Base-by-base conservation (phyloP, 2,888 invertebrate genomes). In the Apotomis betuletana region DNA sequence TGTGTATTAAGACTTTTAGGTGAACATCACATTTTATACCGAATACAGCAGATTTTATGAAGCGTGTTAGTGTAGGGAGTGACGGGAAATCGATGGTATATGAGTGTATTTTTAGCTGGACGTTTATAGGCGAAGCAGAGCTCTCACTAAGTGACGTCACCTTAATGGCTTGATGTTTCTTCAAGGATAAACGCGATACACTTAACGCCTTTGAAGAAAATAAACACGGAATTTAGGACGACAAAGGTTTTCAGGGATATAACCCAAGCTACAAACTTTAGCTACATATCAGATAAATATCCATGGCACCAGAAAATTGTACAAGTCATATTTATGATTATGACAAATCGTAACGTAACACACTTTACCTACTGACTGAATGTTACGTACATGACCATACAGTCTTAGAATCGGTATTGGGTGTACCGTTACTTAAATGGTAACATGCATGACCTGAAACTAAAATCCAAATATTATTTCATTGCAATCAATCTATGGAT, bases 11-110 rank as follows among this genome's bases (percentile, higher is more conserved):
- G 6, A 27, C 36, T 57, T 36, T 27, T 36, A 36, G 36, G 36
- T 57, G 10, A 10, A 49, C 9, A 9, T 49, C 12, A 9, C 46
- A 46, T 49, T 49, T 49, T 49, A 41, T 41, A 41, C 6, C 70
- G 6, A 44, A 63, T 59, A 52, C 59, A 54, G 52, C 12, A 71
- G 62, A 41, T 51, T 67, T 63, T 67, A 72, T 72, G 67, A 62
- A 67, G 67, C 71, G 57, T 72, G 41, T 62, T 54, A 71, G 55
- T 57, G 57, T 63, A 55, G 52, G 51, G 51, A 63, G 62, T 67
- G 72, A 72, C 62, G 58, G 54, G 62, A 57, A 68, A 72, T 72
- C 67, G 63, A 72, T 72, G 62, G 51, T 57, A 67, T 36, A 58
- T 44, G 41, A 61, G 58, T 67, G 54, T 72, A 72, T 68, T 67